Percentiles rank a stretch among this genome's conserved stretches.
These are phyloP conservation scores for Thrips palmi DNA, from an alignment of 1,140 invertebrate species.

Conservation along the genomic window DNA sequence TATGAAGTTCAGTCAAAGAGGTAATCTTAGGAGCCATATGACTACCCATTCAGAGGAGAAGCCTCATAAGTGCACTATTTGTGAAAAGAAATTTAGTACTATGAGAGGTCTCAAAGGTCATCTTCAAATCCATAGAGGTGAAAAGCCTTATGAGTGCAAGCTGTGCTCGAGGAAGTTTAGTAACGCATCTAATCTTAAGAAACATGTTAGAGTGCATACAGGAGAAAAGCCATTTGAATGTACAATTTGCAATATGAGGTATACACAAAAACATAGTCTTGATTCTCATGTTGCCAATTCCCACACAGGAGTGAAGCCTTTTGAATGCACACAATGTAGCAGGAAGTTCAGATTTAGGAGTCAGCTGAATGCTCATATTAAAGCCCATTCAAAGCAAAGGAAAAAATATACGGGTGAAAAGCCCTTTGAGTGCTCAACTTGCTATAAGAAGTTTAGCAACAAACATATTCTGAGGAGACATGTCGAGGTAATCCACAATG, in stretches of 20 bases:
- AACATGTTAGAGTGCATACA: conserved; percentile 27
- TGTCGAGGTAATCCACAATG: conserved; percentile 19
- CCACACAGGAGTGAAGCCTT: conserved; percentile 42
- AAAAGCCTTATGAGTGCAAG: conserved; percentile 35
- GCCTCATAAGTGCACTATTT: conserved; percentile 27
- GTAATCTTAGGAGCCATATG: conserved; percentile 17
- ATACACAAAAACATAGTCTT: conserved; percentile 16
- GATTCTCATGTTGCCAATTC: conserved; percentile 41
- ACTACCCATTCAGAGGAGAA: conserved; percentile 26
- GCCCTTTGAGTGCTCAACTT: conserved; percentile 38
- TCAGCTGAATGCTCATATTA: conserved; percentile 37
- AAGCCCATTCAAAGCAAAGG: conserved; percentile 38
- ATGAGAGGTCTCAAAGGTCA: conserved; percentile 51
- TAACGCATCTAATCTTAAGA: conserved; percentile 22
- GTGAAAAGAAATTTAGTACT: conserved; percentile 19
- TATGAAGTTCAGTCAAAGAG: conserved; percentile 16
- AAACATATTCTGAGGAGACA: conserved; percentile 39
- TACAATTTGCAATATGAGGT: conserved; percentile 32
- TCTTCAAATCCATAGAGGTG: conserved; percentile 49
- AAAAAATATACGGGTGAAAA: conserved; percentile 41
- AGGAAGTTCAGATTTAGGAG: conserved; percentile 25
- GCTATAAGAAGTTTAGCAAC: conserved; percentile 37
- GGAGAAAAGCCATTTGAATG: conserved; percentile 34
- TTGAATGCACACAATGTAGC: conserved; percentile 45
- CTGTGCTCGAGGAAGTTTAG: conserved; percentile 21